phyloP scores from a whole-genome alignment of 2,797 vertebrate species.

The Natrix natrix region DNA sequence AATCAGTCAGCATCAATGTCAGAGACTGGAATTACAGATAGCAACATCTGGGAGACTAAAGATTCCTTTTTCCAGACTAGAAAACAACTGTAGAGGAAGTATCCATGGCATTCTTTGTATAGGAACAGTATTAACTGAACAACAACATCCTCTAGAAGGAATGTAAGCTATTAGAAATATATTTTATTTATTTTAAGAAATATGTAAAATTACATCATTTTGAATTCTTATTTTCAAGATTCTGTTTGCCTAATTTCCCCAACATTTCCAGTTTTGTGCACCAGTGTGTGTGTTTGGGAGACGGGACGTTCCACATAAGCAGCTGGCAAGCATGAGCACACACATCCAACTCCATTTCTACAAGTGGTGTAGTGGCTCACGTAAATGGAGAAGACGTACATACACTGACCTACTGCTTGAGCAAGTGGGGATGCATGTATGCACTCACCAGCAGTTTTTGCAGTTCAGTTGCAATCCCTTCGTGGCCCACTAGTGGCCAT shows the following conservation, averaged over 20 bases:
- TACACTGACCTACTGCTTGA: too few species aligned
- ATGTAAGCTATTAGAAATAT: not conserved
- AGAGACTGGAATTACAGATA: not conserved
- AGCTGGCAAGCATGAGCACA: too few species aligned
- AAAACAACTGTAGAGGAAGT: not conserved
- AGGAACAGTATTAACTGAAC: not conserved
- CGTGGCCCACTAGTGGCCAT: too few species aligned
- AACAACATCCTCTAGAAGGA: not conserved
- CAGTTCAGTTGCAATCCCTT: too few species aligned
- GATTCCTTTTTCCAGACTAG: not conserved
- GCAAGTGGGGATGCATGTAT: too few species aligned
- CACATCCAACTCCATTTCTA: too few species aligned
- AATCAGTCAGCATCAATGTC: not conserved
- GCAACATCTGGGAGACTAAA: not conserved
- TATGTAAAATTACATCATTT: not conserved
- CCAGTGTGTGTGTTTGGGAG: too few species aligned
- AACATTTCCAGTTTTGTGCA: too few species aligned
- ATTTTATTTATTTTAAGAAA: not conserved
- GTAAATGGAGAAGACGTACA: too few species aligned
- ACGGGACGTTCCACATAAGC: too few species aligned
- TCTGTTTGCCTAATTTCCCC: not conserved
- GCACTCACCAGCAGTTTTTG: too few species aligned
- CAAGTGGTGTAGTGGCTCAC: too few species aligned
- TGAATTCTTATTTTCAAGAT: not conserved
- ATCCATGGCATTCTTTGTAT: not conserved